Evolutionary conservation across 2,797 vertebrate species (phyloP).

Genomic region (Vipera latastei): DNA sequence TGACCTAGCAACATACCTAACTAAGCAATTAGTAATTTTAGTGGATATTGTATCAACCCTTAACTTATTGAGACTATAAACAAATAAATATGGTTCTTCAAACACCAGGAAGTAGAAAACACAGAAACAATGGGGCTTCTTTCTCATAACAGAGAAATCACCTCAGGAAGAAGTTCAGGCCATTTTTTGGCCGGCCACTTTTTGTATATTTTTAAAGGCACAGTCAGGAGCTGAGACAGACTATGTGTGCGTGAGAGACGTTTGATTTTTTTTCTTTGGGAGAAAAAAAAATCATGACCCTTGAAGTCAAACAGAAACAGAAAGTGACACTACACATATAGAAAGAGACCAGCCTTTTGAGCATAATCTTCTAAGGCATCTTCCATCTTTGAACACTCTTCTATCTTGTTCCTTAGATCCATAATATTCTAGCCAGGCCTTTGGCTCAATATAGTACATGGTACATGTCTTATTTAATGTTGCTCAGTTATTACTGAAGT

Average conservation of each 20-base stretch:
- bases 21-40: neutral
- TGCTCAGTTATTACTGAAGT: neutral
- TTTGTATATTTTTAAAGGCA: neutral
- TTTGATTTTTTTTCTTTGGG: neutral
- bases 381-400: neutral
- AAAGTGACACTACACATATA: neutral
- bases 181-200: neutral
- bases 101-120: neutral
- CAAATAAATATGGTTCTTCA: neutral
- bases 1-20: neutral
- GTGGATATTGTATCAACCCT: neutral
- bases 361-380: neutral
- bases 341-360: neutral
- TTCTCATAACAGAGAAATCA: neutral
- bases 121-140: neutral
- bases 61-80: neutral
- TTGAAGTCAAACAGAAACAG: neutral
- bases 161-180: neutral
- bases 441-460: neutral
- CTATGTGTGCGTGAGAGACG: neutral
- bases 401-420: neutral
- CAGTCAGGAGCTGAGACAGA: neutral
- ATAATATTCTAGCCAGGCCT: neutral
- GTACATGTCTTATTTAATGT: neutral
- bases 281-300: neutral